Evolutionary conservation across 2,113 vertebrate species (phyloP), one percentile per base, ranked within the genome.

Genomic region (Odocoileus virginianus): DNA sequence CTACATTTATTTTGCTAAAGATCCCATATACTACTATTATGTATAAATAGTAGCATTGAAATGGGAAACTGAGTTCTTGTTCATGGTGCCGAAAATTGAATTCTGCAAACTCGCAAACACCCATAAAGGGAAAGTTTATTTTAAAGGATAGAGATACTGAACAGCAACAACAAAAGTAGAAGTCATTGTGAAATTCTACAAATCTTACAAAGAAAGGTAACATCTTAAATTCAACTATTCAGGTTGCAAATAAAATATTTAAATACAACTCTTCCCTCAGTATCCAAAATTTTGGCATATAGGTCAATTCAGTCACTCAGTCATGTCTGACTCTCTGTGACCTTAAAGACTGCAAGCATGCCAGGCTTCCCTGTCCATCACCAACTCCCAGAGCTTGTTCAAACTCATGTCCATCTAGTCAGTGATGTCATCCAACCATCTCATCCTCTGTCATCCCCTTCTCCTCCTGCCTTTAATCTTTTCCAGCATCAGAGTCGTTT

Each of bases 1-100:
- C 33, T 83, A 74, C 9, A 45, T n/a, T 85, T 61, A 85, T 25
- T 96, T 96, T 67, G 54, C 52, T 71, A 83, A 50, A 58, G 13
- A 19, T 71, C 71, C 21, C 19, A 10, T 61, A 50, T n/a, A 58
- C 55, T 92, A 82, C 13, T 82, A 7, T 16, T 25, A 81, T n/a
- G 55, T 50, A 92, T 14, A 95, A 67, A 87, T 30, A 92, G 9
- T 57, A 25, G 64, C 64, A 36, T 5, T 71, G 64, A 36, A 71
- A 36, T 0, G 2, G 17, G 17, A 71, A 71, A 71, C 17, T 0
- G 4, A 71, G n/a, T 36, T 71, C n/a, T 71, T 71, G n/a, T 71
- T 71, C n/a, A 71, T 36, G n/a, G n/a, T 36, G 64, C 64, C 1
- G 0, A 71, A 71, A 71, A 71, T 0, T 21, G 64, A 71, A 71